Percentiles rank a stretch among this genome's conserved stretches.
Conservation (phyloP, 2,888 invertebrate genomes). For the Polymixis lichenea region DNA sequence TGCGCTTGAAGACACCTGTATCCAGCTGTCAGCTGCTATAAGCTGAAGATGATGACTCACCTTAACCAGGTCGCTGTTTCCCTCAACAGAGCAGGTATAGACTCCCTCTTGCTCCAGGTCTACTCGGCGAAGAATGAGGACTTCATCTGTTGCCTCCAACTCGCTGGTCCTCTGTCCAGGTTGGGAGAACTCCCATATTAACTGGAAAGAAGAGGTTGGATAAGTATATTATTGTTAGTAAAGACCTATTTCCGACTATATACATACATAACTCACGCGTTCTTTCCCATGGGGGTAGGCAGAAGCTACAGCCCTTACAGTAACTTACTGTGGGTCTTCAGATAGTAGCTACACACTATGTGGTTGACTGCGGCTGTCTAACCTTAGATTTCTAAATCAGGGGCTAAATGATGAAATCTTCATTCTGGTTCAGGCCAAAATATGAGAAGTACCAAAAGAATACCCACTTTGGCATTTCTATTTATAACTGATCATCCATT, state of each 20-base stretch:
- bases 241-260: not conserved
- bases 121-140: slow-evolving; percentile 71
- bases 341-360: not conserved
- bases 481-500: too few relatives aligned
- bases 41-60: slow-evolving; percentile 59
- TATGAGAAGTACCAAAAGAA: too few relatives aligned
- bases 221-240: not conserved
- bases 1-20: too few relatives aligned
- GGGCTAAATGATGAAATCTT: too few relatives aligned
- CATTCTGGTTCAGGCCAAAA: not conserved
- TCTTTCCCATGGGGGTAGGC: too few relatives aligned
- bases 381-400: not conserved
- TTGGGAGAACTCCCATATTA: slow-evolving; percentile 79
- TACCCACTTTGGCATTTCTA: too few relatives aligned
- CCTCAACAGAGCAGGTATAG: slow-evolving; percentile 81
- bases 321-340: not conserved
- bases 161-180: slow-evolving; percentile 73
- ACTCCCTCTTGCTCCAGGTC: slow-evolving; percentile 77
- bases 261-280: too few relatives aligned
- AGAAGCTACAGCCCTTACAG: not conserved
- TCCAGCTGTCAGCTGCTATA: not conserved
- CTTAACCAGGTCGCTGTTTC: slow-evolving; percentile 73
- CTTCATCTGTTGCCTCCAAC: slow-evolving; percentile 74
- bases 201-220: slow-evolving; percentile 67
- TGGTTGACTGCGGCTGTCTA: not conserved